Base-by-base conservation (phyloP, 35 echinoderm and acorn worm species). In the Ophiothrix spiculata region DNA sequence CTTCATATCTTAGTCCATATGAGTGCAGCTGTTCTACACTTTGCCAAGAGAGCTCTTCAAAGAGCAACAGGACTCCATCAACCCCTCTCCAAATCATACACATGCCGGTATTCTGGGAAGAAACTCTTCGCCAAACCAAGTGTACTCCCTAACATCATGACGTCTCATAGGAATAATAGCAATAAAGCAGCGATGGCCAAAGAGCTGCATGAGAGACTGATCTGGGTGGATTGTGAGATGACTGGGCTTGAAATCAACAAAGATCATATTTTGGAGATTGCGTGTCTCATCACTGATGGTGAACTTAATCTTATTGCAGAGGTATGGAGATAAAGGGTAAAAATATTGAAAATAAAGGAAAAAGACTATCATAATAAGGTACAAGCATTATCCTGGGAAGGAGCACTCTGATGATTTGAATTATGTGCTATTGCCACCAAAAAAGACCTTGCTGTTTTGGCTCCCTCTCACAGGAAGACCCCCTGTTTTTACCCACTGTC, bases 201-300 rank as follows among this genome's bases (percentile, higher is more conserved):
- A 34, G 79, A 85, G 56, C 11, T 97, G 60, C 87, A 84, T 39
- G 93, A 89, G 37, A 83, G 95, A 32, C 77, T 97, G 31, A 73
- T 97, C 4, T 97, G 95, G 95, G 95, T 97, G 31, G 95, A 97
- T 78, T 75, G 90, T 0, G 95, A 97, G 39, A 97, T 97, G 95
- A 97, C 95, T 0, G 95, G 95, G 0, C 85, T 97, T 14, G 95
- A 97, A n/a, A 37, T 93, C 15, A 40, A 93, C 23, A 97, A 75
- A 6, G 90, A 91, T 74, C 95, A 93, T 17, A 93, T 97, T 33
- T 84, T 97, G 35, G 95, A 97, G 79, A 97, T 97, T 81, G 95
- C 95, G 25, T 93, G 91, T 49, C 88, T 97, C 35, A 88, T 97
- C 32, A 97, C 95, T 39, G 95, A 97, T 73, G 80, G 87, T 39